Evolutionary conservation across 2,888 invertebrate species (phyloP).

Genomic region (Tipula confusa): DNA sequence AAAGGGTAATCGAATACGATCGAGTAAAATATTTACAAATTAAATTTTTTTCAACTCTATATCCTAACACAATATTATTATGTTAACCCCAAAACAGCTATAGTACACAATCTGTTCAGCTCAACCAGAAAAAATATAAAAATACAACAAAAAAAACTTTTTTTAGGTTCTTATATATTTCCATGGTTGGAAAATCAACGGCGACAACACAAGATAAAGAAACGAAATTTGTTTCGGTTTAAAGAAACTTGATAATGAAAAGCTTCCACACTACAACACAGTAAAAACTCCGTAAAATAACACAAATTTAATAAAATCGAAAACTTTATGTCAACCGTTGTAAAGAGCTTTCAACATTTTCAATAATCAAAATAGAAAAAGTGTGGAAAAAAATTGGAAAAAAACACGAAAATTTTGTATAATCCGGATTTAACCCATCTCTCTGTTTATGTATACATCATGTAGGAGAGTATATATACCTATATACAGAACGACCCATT

Average conservation of each 20-base stretch:
- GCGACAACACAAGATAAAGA: background rate
- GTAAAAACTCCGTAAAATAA: background rate
- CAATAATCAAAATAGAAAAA: background rate
- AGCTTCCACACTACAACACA: background rate
- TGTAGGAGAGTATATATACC: background rate
- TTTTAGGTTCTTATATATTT: no score
- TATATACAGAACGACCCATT: background rate
- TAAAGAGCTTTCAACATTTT: constrained; percentile 16
- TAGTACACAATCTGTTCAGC: no score
- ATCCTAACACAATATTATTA: no score
- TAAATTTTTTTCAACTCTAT: no score
- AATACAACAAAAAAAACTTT: no score
- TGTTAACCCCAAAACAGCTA: no score
- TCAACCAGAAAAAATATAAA: no score
- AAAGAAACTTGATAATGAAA: background rate
- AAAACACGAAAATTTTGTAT: background rate
- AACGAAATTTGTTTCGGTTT: background rate
- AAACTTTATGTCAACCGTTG: constrained; percentile 20
- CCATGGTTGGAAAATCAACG: background rate
- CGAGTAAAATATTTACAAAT: no score
- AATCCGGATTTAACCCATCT: constrained; percentile 25
- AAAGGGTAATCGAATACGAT: no score
- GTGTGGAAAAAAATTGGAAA: background rate
- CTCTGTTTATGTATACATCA: background rate
- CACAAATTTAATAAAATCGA: background rate